These are phyloP conservation scores for Xiphorhynchus elegans DNA, from an alignment of 2,113 vertebrate genomes.

Conservation along the genomic window DNA sequence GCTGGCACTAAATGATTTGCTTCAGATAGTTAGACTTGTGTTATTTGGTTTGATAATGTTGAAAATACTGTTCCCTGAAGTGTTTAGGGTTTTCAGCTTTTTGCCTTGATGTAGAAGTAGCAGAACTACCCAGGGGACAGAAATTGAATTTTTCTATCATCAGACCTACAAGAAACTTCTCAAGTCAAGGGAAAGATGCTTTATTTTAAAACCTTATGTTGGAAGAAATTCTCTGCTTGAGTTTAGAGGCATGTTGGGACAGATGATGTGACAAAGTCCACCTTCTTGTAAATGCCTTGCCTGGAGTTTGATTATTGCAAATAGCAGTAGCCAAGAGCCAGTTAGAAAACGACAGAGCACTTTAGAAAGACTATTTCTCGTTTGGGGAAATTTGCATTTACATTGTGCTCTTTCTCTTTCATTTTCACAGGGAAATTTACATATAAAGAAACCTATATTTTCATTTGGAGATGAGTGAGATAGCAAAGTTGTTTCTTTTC, in stretches of 20 bases:
- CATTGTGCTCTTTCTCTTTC: not conserved
- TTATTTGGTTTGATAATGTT: slow-evolving; percentile 11
- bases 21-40: not conserved
- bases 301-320: not conserved
- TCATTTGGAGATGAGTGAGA: not conserved
- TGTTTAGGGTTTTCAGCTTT: not conserved
- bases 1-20: not conserved
- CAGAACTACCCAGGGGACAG: not conserved
- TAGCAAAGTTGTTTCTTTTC: no score
- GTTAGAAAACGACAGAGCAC: not conserved
- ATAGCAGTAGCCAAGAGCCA: not conserved
- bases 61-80: not conserved
- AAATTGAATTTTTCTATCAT: not conserved
- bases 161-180: not conserved
- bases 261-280: not conserved
- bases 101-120: not conserved
- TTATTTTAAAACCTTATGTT: not conserved
- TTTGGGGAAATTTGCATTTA: not conserved
- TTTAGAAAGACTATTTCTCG: not conserved
- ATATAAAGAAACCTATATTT: not conserved
- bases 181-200: not conserved
- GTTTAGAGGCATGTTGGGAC: not conserved
- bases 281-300: not conserved
- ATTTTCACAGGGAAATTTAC: not conserved
- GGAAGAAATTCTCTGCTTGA: not conserved